Evolutionary conservation across 2,888 invertebrate species (phyloP).

Genomic region (Harpalus rufipes): DNA sequence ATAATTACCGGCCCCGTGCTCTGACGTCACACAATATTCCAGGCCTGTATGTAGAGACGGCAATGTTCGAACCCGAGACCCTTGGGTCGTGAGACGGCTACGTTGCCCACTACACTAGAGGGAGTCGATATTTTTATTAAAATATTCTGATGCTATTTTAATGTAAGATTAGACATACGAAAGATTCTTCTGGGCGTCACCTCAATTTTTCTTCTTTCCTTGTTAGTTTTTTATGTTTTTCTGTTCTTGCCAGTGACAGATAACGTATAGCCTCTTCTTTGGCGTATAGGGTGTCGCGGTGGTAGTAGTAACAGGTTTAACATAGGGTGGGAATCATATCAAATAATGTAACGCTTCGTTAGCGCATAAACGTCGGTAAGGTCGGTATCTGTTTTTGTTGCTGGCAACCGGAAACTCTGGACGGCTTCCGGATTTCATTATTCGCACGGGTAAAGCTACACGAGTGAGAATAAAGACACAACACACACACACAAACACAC

Average conservation of each 20-base stretch:
- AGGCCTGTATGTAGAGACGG: too few species aligned
- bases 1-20: too few species aligned
- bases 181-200: too few species aligned
- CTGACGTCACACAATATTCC: too few species aligned
- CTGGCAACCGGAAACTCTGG: slow-evolving; percentile 19
- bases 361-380: background rate
- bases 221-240: too few species aligned
- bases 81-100: too few species aligned
- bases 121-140: too few species aligned
- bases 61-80: too few species aligned
- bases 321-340: slow-evolving; percentile 23
- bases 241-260: background rate
- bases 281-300: background rate
- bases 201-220: too few species aligned
- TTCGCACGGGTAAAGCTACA: slow-evolving; percentile 24
- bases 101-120: too few species aligned
- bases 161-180: too few species aligned
- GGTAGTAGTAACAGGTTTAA: slow-evolving; percentile 2
- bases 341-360: slow-evolving; percentile 30
- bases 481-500: background rate
- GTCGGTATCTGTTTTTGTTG: slow-evolving; percentile 14
- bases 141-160: too few species aligned
- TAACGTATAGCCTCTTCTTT: background rate
- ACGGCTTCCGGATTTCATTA: slow-evolving; percentile 30
- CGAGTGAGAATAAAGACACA: slow-evolving; percentile 11